Evolutionary conservation across 2,797 vertebrate species (phyloP).

Genomic region (Denticeps clupeoides): DNA sequence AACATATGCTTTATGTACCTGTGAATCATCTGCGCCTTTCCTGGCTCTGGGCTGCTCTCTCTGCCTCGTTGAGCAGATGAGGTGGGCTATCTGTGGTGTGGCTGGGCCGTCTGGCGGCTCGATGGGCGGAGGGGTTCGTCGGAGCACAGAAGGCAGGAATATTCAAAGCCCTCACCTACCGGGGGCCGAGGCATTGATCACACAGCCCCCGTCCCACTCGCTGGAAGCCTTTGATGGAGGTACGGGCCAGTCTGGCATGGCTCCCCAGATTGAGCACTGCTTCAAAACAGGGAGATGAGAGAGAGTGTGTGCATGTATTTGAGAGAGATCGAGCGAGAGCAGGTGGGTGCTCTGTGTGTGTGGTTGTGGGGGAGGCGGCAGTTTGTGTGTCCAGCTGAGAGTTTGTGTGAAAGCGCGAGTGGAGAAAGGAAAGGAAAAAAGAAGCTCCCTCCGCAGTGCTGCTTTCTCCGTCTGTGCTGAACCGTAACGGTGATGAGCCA

Average conservation of each 20-base stretch:
- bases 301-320: constrained; percentile 20
- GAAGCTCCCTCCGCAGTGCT: constrained; percentile 1
- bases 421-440: constrained; percentile 2
- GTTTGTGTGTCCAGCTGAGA: constrained; percentile 1
- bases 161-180: constrained; percentile 36
- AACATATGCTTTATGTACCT: too few species aligned
- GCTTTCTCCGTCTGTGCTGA: constrained; percentile 6
- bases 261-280: constrained; percentile 33
- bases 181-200: constrained; percentile 38
- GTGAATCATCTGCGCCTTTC: too few species aligned
- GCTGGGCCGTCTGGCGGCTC: too few species aligned
- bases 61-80: neutral
- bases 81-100: constrained; percentile 15
- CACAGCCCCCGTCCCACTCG: constrained; percentile 32
- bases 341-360: constrained; percentile 9
- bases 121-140: too few species aligned
- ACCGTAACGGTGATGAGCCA: constrained; percentile 50
- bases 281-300: constrained; percentile 36
- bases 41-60: neutral
- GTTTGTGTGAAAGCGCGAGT: constrained; percentile 20
- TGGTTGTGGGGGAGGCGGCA: neutral
- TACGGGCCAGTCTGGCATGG: constrained; percentile 37
- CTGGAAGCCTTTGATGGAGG: constrained; percentile 45
- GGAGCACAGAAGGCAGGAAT: constrained; percentile 29
- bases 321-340: constrained; percentile 12